These are phyloP conservation scores for Peromyscus nudipes DNA, from an alignment of 2,797 vertebrate genomes.

Conservation along the genomic window DNA sequence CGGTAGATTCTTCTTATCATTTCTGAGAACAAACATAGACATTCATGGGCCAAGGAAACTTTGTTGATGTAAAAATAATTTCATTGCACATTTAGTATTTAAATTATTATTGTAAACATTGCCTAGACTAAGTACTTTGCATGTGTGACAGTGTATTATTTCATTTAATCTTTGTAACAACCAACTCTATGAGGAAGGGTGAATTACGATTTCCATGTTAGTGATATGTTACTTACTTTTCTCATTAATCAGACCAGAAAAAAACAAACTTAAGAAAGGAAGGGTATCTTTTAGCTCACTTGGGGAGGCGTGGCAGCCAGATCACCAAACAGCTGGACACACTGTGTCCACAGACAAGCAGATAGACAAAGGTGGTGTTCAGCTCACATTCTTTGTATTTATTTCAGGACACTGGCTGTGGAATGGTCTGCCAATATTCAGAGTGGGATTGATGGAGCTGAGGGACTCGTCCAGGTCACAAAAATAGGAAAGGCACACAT, in stretches of 20 bases:
- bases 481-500: neutral
- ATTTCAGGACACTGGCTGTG: neutral
- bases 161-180: constrained; percentile 27
- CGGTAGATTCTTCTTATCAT: neutral
- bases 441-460: neutral
- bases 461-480: neutral
- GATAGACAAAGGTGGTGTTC: neutral
- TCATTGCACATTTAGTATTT: neutral
- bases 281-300: neutral
- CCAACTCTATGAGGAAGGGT: neutral
- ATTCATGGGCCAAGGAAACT: neutral
- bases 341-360: neutral
- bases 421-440: neutral
- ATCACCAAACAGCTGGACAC: no score
- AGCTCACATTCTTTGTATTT: neutral
- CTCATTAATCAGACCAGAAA: neutral
- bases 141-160: neutral
- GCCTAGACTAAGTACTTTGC: neutral
- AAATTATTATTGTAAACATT: neutral
- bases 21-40: neutral
- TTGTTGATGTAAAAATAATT: constrained; percentile 14
- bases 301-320: neutral
- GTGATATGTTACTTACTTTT: neutral
- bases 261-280: neutral
- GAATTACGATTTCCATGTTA: constrained; percentile 17